phyloP scores from a whole-genome alignment of 2,113 vertebrate species.

The Podilymbus podiceps region DNA sequence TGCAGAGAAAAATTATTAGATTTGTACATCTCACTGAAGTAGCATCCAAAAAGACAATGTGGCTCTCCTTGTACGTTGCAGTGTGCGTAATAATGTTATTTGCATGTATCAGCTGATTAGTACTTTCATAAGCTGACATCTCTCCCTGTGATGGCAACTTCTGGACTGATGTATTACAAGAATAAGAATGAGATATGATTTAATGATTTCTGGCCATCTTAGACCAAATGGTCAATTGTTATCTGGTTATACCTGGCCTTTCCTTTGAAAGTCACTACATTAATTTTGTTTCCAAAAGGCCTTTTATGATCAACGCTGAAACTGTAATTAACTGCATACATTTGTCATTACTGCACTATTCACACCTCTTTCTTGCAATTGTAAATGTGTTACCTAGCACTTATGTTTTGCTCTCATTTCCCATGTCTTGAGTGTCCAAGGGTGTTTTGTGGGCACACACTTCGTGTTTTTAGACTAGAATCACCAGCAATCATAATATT shows the following conservation, averaged over 20 bases:
- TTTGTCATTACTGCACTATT: constrained; percentile 13
- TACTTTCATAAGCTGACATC: not conserved
- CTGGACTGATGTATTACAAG: not conserved
- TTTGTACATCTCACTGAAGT: not conserved
- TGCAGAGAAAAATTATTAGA: not conserved
- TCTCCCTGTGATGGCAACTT: constrained; percentile 10
- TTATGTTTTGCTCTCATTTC: not conserved
- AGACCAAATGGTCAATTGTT: not conserved
- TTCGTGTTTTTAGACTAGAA: not conserved
- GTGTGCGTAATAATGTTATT: not conserved
- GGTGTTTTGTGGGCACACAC: not conserved
- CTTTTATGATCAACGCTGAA: constrained; percentile 13
- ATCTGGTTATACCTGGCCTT: not conserved
- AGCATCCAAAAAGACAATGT: not conserved
- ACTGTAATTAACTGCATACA: not conserved
- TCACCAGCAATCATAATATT: not conserved
- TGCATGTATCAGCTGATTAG: not conserved
- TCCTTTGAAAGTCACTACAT: not conserved
- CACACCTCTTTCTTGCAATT: constrained; percentile 9
- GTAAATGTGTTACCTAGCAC: not conserved
- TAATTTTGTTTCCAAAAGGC: constrained; percentile 4
- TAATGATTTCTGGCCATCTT: not conserved
- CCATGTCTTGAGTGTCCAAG: not conserved
- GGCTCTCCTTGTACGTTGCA: not conserved
- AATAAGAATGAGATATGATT: not conserved